Base-by-base conservation (phyloP, 1,140 invertebrate genomes). In the Rhynchophorus ferrugineus region DNA sequence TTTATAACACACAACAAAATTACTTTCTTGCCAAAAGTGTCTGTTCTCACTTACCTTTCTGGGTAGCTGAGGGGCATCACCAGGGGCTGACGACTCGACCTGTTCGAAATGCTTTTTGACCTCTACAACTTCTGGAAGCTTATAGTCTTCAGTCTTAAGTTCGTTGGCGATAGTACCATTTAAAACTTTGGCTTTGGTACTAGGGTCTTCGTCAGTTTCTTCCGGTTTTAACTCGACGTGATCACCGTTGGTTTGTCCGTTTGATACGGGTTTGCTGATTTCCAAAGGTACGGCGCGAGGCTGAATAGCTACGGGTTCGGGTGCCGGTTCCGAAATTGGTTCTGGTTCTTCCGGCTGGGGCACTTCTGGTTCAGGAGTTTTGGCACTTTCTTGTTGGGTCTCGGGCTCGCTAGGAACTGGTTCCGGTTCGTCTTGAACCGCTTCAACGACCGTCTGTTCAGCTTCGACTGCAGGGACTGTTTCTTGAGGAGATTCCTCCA, bases 41-140 rank as follows among this genome's bases (percentile, higher is more conserved):
- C 24, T 29, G 24, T 29, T 29, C 5, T 17, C 14, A 52, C 44
- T 53, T 47, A 47, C 51, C 44, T 54, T 54, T 47, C 42, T 54
- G 17, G 51, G 51, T 6, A 36, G 44, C 5, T 43, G 20, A 11
- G 2, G 19, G 17, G 19, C 17, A 13, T 36, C 22, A 14, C 18
- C 37, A 3, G 39, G 37, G 0, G n/a, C 24, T 2, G 37, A 11
- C 33, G 22, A n/a, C 9, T 34, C 16, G n/a, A 42, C 14, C 11
- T 41, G 13, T 21, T 54, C 51, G 22, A 54, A 54, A 18, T 54
- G 45, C 29, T 54, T 54, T 38, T 54, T 54, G 13, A 54, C 44
- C 22, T 47, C 29, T 6, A 35, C 22, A 6, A 54, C 44, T 8
- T 54, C 51, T n/a, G 51, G 51, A 13, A 54, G 33, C 20, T 46